A percentile compares a stretch with the other conserved stretches of the same genome.
Conservation (phyloP, 2,113 vertebrate species). For the Triplophysa tibetana region DNA sequence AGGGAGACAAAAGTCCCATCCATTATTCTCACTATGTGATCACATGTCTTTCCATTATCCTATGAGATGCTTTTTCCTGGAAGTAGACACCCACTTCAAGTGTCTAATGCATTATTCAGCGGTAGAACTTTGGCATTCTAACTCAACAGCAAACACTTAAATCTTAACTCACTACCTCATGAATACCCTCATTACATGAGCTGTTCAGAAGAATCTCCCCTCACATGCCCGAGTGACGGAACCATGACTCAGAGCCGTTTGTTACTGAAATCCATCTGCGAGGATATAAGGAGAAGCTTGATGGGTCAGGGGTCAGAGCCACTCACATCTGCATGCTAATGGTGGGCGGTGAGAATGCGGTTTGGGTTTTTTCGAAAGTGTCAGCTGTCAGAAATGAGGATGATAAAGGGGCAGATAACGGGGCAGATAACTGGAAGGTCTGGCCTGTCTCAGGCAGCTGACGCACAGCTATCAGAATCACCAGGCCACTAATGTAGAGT, state of each 20-base stretch:
- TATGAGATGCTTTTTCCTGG: slow-evolving; percentile 13
- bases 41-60: slow-evolving; percentile 32
- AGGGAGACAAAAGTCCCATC: slow-evolving; percentile 51
- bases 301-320: slow-evolving; percentile 6
- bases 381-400: slow-evolving; percentile 28
- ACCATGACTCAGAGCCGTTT: slow-evolving; percentile 19
- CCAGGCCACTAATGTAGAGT: neutral
- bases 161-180: neutral
- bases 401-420: slow-evolving; percentile 42
- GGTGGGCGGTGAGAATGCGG: slow-evolving; percentile 8
- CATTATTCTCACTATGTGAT: slow-evolving; percentile 31
- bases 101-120: slow-evolving; percentile 4
- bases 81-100: neutral
- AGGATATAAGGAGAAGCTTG: slow-evolving; percentile 14
- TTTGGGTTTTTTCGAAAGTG: slow-evolving; percentile 21
- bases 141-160: slow-evolving; percentile 10
- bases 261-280: slow-evolving; percentile 9
- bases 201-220: neutral
- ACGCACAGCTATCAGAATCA: slow-evolving; percentile 8
- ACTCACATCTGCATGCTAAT: slow-evolving; percentile 16
- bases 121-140: neutral
- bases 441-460: slow-evolving; percentile 46
- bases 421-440: slow-evolving; percentile 26
- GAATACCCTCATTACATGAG: slow-evolving; percentile 3
- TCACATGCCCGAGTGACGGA: neutral